Conservation (phyloP, 2,797 vertebrate species). For the Furcifer pardalis region DNA sequence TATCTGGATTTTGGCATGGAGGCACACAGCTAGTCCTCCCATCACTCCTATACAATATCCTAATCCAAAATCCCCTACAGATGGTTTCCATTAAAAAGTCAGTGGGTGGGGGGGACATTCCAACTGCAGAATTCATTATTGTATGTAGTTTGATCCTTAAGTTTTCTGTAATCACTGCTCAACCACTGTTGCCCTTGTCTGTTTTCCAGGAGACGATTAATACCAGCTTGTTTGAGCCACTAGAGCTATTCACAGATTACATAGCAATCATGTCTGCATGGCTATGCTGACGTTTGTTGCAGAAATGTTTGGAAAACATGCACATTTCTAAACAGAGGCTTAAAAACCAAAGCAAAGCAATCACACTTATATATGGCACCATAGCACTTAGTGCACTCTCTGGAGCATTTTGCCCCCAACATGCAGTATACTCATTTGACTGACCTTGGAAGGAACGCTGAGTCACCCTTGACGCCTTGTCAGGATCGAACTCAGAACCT, state of each 20-base stretch:
- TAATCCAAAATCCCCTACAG: not conserved
- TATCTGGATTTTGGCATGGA: not conserved
- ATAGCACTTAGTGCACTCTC: too few relatives aligned
- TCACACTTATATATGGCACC: too few relatives aligned
- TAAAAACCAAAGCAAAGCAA: too few relatives aligned
- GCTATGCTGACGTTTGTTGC: slow-evolving; percentile 1
- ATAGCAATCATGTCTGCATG: not conserved
- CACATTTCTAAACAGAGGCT: not conserved
- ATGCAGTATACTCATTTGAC: too few relatives aligned
- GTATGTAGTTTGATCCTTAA: not conserved
- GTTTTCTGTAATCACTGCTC: not conserved
- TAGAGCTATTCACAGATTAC: not conserved
- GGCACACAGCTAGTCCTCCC: not conserved
- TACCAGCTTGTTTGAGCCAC: not conserved
- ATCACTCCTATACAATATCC: not conserved
- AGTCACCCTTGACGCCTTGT: too few relatives aligned
- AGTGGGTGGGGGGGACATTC: not conserved
- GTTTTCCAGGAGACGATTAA: not conserved
- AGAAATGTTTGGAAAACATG: not conserved
- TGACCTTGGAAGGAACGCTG: too few relatives aligned
- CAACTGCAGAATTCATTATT: not conserved
- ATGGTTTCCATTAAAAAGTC: not conserved
- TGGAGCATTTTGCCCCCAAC: too few relatives aligned
- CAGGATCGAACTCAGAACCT: too few relatives aligned
- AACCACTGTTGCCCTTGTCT: not conserved